A percentile compares a stretch with the other conserved stretches of the same genome.
phyloP scores from a whole-genome alignment of 2,888 invertebrate species.

The Philereme vetulata region DNA sequence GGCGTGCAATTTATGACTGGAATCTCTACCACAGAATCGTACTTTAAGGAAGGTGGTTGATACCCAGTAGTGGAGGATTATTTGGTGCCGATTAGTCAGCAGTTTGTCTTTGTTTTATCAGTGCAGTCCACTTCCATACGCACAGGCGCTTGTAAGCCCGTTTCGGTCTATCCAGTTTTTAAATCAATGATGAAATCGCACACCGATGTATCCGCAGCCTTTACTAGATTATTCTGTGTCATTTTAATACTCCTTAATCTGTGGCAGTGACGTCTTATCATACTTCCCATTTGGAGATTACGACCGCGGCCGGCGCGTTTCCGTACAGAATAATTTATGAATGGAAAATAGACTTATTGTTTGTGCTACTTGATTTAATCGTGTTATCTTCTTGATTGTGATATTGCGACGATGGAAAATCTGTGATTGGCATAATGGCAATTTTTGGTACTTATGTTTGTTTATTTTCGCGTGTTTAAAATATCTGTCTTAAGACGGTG shows the following conservation, averaged over 20 bases:
- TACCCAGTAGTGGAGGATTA: too few species aligned
- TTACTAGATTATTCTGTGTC: conserved; percentile 6
- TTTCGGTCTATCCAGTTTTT: neutral
- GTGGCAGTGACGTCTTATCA: conserved; percentile 48
- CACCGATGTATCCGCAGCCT: conserved; percentile 10
- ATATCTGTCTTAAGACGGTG: too few species aligned
- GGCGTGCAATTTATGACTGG: too few species aligned
- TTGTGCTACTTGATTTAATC: conserved; percentile 4
- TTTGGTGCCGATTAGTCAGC: too few species aligned
- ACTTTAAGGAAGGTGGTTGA: too few species aligned
- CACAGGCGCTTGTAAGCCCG: too few species aligned
- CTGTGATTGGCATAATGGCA: conserved; percentile 1
- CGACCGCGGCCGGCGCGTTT: conserved; percentile 42
- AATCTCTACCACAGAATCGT: too few species aligned
- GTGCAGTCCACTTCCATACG: too few species aligned
- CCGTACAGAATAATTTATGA: conserved; percentile 20
- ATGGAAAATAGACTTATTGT: conserved; percentile 10
- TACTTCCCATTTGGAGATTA: conserved; percentile 57
- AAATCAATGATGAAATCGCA: neutral
- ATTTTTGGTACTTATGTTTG: conserved; percentile 11
- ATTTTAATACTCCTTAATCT: neutral
- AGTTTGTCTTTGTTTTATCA: too few species aligned
- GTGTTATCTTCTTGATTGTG: conserved; percentile 2
- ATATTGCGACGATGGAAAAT: conserved; percentile 2
- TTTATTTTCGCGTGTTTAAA: neutral